Conservation (phyloP, 2,797 vertebrate genomes). For the Eulemur coronatus region DNA sequence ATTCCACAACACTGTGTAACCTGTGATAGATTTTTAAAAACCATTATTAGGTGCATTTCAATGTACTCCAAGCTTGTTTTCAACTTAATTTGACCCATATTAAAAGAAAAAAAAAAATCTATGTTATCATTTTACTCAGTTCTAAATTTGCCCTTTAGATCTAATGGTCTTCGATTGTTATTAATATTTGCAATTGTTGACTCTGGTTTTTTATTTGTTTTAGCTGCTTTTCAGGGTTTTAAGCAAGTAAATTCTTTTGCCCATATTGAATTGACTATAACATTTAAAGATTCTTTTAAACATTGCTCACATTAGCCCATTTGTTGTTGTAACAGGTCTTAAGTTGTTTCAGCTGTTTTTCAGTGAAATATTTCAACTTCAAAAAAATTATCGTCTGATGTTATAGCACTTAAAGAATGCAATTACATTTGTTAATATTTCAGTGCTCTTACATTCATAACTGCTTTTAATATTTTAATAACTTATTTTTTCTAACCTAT, state of each 20-base stretch:
- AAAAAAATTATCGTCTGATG: not conserved
- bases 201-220: conserved; percentile 46
- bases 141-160: conserved; percentile 34
- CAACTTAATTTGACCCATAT: conserved; percentile 26
- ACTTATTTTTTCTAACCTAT: conserved; percentile 34
- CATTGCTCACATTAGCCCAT: not conserved
- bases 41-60: not conserved
- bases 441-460: not conserved
- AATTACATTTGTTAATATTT: not conserved
- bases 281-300: conserved; percentile 55
- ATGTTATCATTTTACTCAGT: not conserved
- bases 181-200: conserved; percentile 35
- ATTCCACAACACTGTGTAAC: not conserved
- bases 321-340: conserved; percentile 61
- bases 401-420: conserved; percentile 46
- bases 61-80: not conserved
- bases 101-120: not conserved
- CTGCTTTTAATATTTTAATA: conserved; percentile 51
- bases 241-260: not conserved
- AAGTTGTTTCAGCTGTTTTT: conserved; percentile 72
- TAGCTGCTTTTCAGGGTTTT: conserved; percentile 27
- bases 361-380: conserved; percentile 34
- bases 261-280: conserved; percentile 39
- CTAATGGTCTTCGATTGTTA: conserved; percentile 34
- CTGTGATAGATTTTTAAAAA: not conserved